These are phyloP conservation scores for Drosophila acutilabella DNA, from an alignment of 2,888 invertebrate genomes.

Conservation along the genomic window DNA sequence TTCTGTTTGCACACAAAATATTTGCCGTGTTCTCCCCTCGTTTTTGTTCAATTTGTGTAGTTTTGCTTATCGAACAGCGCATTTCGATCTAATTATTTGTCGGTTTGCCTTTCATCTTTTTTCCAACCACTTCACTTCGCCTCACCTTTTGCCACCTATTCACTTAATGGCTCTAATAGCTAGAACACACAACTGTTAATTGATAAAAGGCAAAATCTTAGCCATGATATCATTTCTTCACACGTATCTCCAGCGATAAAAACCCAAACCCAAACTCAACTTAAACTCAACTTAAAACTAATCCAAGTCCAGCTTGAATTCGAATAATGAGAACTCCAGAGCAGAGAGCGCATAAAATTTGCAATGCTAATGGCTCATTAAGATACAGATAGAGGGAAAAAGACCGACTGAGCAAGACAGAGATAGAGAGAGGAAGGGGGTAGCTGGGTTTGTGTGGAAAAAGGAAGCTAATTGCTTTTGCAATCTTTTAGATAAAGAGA, in stretches of 20 bases:
- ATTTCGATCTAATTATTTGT: slow-evolving; percentile 62
- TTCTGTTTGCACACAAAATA: slow-evolving; percentile 33
- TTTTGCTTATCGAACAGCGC: slow-evolving; percentile 47
- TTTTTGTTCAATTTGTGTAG: slow-evolving; percentile 22
- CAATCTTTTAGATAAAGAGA: slow-evolving; percentile 11
- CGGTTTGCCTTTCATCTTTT: slow-evolving; percentile 54
- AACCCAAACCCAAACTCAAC: neutral
- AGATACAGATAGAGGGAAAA: neutral
- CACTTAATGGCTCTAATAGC: slow-evolving; percentile 7
- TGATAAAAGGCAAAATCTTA: slow-evolving; percentile 38
- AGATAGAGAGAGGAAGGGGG: neutral
- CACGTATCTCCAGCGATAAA: neutral
- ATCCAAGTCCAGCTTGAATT: neutral
- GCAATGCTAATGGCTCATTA: slow-evolving; percentile 11
- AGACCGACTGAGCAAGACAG: neutral
- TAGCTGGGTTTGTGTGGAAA: neutral
- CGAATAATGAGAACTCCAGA: neutral
- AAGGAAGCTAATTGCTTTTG: neutral
- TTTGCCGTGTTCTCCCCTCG: slow-evolving; percentile 33
- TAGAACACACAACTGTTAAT: slow-evolving; percentile 39
- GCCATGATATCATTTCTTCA: slow-evolving; percentile 9
- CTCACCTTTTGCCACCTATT: too few relatives aligned
- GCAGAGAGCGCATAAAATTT: slow-evolving; percentile 5
- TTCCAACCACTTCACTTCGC: neutral
- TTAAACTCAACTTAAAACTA: neutral